Conservation (phyloP, 2,113 vertebrate species). For the Pteropus alecto region DNA sequence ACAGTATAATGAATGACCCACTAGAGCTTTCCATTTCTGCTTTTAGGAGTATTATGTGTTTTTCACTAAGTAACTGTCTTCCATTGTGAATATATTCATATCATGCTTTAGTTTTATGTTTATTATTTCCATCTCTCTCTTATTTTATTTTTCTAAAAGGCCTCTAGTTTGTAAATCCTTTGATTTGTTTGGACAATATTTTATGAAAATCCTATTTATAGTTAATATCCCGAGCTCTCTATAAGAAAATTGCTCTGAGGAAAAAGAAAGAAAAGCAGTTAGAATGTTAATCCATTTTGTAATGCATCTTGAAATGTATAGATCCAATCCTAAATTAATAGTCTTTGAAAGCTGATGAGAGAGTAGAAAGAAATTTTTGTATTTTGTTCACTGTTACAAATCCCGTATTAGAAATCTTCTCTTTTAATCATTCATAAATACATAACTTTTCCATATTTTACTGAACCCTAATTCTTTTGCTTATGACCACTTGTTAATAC, state of each 20-base stretch:
- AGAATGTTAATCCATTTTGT: slow-evolving; percentile 69
- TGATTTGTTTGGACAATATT: not conserved
- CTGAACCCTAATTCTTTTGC: not conserved
- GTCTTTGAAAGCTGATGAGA: slow-evolving; percentile 29
- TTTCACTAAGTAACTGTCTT: not conserved
- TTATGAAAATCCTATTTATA: not conserved
- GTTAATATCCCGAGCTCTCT: not conserved
- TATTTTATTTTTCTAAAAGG: slow-evolving; percentile 22
- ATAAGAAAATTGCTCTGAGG: not conserved
- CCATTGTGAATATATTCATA: not conserved
- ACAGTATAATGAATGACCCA: not conserved
- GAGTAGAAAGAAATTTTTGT: slow-evolving; percentile 31
- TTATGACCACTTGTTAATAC: slow-evolving; percentile 39
- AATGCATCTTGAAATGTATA: slow-evolving; percentile 55
- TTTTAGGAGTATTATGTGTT: not conserved
- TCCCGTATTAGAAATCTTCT: slow-evolving; percentile 18
- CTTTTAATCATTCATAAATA: slow-evolving; percentile 9
- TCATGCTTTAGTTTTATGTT: not conserved
- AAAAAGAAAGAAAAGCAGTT: not conserved
- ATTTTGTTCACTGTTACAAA: slow-evolving; percentile 68
- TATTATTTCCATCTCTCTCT: not conserved
- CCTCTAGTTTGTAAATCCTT: not conserved
- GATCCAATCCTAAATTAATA: slow-evolving; percentile 42
- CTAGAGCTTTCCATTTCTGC: not conserved
- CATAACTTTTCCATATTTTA: slow-evolving; percentile 41